Conservation (phyloP, 1,140 invertebrate genomes). For the Rhopalosiphum padi region DNA sequence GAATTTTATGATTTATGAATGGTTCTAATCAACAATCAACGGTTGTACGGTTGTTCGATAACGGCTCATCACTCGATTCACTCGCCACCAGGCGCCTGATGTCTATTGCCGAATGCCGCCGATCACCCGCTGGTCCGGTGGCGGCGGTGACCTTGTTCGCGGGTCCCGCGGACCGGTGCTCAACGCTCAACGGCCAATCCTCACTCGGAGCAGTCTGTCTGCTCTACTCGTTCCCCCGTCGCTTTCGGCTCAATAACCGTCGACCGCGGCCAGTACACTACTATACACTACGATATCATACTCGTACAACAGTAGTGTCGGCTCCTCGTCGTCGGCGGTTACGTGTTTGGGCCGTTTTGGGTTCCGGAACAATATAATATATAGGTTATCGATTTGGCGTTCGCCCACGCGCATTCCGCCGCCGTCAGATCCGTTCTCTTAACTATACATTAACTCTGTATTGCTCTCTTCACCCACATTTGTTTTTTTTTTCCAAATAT, state of each 20-base stretch:
- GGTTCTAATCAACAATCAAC: too few species aligned
- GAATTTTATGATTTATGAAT: too few species aligned
- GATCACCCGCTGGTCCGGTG: too few species aligned
- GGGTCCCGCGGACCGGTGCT: not conserved
- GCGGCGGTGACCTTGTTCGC: not conserved
- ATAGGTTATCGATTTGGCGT: not conserved
- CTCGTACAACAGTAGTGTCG: too few species aligned
- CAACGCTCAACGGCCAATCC: not conserved
- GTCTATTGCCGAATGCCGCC: too few species aligned
- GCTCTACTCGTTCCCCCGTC: not conserved
- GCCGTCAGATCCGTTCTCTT: not conserved
- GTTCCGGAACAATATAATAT: not conserved
- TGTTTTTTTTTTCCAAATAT: not conserved
- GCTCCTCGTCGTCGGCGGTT: not conserved
- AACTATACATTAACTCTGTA: too few species aligned
- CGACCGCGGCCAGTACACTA: too few species aligned
- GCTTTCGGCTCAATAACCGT: too few species aligned
- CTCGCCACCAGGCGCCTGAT: too few species aligned
- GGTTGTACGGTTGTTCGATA: too few species aligned
- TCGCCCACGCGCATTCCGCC: not conserved
- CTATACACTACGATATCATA: too few species aligned
- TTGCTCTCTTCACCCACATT: not conserved
- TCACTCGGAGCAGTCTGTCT: not conserved
- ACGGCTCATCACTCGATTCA: too few species aligned
- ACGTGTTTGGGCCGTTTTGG: not conserved